Evolutionary conservation across 2,113 vertebrate genomes (phyloP).

Genomic region (Gnathochromis pfefferi): DNA sequence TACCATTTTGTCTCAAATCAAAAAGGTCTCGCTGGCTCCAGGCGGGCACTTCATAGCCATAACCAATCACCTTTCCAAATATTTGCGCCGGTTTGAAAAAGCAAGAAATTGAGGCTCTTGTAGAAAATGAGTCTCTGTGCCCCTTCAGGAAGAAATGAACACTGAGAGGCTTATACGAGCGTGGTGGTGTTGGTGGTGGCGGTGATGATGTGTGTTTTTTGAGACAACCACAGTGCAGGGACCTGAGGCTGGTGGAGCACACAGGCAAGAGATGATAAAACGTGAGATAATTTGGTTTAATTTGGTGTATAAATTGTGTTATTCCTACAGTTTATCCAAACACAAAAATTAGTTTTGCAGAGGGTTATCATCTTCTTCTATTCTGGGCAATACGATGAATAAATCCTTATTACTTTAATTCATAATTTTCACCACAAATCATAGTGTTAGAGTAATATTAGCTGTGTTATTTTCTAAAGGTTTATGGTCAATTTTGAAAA

Average conservation of each 20-base stretch:
- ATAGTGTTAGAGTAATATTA: background rate
- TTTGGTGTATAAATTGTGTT: slow-evolving; percentile 10
- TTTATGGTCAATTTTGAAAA: background rate
- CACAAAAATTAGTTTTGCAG: background rate
- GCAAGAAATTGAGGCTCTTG: slow-evolving; percentile 75
- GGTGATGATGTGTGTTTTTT: slow-evolving; percentile 15
- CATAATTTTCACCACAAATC: background rate
- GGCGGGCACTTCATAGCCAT: slow-evolving; percentile 9
- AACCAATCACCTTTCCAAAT: slow-evolving; percentile 80
- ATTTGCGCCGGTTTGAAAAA: slow-evolving; percentile 76
- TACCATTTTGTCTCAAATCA: slow-evolving; percentile 51
- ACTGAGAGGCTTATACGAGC: background rate
- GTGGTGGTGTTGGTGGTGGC: background rate
- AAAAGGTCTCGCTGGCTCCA: slow-evolving; percentile 56
- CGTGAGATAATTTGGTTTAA: slow-evolving; percentile 13
- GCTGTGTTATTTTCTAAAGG: background rate
- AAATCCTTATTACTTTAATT: background rate
- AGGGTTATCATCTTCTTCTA: background rate
- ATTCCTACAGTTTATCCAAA: background rate
- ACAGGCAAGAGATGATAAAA: background rate
- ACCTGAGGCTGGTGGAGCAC: slow-evolving; percentile 10
- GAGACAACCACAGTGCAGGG: background rate
- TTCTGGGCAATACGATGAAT: background rate
- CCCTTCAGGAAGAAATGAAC: slow-evolving; percentile 67
- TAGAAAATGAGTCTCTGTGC: slow-evolving; percentile 59